Percentiles rank a stretch among this genome's conserved stretches.
These are phyloP conservation scores for Sebastes hubbsi DNA, from an alignment of 2,797 vertebrate genomes.

Conservation along the genomic window DNA sequence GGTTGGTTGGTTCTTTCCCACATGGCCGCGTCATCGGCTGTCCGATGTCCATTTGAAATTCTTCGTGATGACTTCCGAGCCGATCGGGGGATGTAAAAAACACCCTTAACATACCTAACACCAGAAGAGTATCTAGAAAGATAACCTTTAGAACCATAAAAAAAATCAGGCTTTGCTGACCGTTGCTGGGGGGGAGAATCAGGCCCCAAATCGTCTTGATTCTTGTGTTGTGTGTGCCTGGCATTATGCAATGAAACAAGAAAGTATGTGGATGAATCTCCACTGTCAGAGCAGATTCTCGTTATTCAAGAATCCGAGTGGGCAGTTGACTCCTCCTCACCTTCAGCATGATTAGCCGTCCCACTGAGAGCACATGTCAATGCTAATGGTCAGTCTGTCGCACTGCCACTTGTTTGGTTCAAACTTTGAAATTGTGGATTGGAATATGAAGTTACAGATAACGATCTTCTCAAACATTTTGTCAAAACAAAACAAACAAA, in stretches of 20 bases:
- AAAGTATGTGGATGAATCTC: not conserved
- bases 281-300: not conserved
- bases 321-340: slow-evolving; percentile 12
- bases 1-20: no score
- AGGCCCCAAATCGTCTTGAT: no score
- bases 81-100: no score
- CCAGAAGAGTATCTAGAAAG: no score
- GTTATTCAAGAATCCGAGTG: not conserved
- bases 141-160: no score
- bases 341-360: not conserved
- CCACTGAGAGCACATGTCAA: not conserved
- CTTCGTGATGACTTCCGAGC: no score
- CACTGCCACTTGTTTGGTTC: not conserved
- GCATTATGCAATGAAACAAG: not conserved
- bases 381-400: not conserved
- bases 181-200: no score
- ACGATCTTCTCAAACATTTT: not conserved
- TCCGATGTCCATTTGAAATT: no score
- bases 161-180: no score
- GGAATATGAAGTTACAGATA: not conserved
- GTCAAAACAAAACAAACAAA: not conserved
- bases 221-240: no score
- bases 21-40: no score
- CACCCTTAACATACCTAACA: no score
- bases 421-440: not conserved